Percentiles rank a stretch among this genome's conserved stretches.
Evolutionary conservation across 2,888 invertebrate species (phyloP).

Genomic region (Diaprepes abbreviatus): DNA sequence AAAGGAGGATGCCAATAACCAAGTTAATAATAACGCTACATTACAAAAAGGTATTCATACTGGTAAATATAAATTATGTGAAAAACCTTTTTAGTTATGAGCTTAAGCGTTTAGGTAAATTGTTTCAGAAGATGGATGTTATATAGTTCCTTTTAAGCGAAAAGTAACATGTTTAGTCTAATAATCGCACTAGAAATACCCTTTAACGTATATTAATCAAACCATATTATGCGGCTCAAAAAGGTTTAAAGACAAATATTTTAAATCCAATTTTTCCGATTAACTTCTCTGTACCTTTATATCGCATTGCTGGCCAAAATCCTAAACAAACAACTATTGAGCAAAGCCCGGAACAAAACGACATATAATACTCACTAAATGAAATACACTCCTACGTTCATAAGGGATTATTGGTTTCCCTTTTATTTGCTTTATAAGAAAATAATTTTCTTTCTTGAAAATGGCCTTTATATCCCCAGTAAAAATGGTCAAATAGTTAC

Average conservation of each 20-base stretch:
- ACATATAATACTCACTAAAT: conserved; percentile 37
- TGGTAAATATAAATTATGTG: too few species aligned
- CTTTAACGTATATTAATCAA: conserved; percentile 10
- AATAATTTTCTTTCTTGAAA: conserved; percentile 16
- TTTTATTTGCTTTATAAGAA: conserved; percentile 29
- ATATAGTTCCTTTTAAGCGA: too few species aligned
- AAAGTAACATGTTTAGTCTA: too few species aligned
- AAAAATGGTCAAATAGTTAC: conserved; percentile 1
- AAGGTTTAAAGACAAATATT: conserved; percentile 39
- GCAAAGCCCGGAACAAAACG: conserved; percentile 24
- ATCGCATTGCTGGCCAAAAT: conserved; percentile 19
- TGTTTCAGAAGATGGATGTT: too few species aligned
- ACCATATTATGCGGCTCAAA: conserved; percentile 18
- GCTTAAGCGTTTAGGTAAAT: too few species aligned
- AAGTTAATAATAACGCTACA: too few species aligned
- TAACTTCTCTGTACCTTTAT: conserved; percentile 29
- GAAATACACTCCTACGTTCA: conserved; percentile 36
- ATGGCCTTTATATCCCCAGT: background rate
- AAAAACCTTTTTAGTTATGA: too few species aligned
- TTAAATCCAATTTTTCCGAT: conserved; percentile 45
- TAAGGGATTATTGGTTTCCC: conserved; percentile 39
- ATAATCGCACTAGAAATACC: too few species aligned
- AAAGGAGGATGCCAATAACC: too few species aligned
- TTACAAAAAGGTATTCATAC: too few species aligned
- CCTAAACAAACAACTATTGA: conserved; percentile 36